These are phyloP conservation scores for Ptychodera flava DNA, from an alignment of 35 echinoderm and acorn worm species.

Conservation along the genomic window DNA sequence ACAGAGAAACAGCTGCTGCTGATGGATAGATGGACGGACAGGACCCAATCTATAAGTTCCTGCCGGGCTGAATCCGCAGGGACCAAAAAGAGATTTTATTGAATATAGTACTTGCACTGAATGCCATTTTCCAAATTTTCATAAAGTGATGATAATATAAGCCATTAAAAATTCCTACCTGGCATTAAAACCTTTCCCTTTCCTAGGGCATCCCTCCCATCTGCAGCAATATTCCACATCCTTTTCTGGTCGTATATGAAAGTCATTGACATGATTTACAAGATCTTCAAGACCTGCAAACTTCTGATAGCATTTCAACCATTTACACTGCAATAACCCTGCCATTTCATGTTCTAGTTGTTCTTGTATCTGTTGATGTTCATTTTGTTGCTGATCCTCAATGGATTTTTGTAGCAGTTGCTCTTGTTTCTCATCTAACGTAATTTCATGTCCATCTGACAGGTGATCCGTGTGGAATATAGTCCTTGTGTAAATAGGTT, in stretches of 20 bases:
- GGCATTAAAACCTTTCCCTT: slow-evolving; percentile 96
- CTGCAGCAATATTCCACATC: slow-evolving; percentile 82
- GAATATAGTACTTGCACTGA: too few species aligned
- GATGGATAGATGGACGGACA: too few species aligned
- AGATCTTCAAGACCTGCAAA: slow-evolving; percentile 67
- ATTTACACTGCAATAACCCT: slow-evolving; percentile 61
- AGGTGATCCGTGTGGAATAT: not conserved
- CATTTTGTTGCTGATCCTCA: not conserved
- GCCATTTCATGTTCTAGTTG: not conserved
- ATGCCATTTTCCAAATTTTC: too few species aligned
- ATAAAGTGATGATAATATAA: too few species aligned
- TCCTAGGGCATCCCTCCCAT: slow-evolving; percentile 84
- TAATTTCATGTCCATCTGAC: not conserved
- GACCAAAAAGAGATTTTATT: too few species aligned
- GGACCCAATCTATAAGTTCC: too few species aligned
- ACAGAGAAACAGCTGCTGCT: too few species aligned
- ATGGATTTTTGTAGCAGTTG: not conserved
- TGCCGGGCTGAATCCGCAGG: too few species aligned
- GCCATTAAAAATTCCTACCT: too few species aligned
- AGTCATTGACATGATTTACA: slow-evolving; percentile 85
- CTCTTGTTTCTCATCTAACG: not conserved
- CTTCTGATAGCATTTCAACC: slow-evolving; percentile 69
- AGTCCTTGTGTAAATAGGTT: not conserved
- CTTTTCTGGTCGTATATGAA: slow-evolving; percentile 76
- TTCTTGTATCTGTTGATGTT: not conserved